A percentile compares a stretch with the other conserved stretches of the same genome.
Evolutionary conservation across 1,140 invertebrate species (phyloP).

Genomic region (Trichonephila clavata): DNA sequence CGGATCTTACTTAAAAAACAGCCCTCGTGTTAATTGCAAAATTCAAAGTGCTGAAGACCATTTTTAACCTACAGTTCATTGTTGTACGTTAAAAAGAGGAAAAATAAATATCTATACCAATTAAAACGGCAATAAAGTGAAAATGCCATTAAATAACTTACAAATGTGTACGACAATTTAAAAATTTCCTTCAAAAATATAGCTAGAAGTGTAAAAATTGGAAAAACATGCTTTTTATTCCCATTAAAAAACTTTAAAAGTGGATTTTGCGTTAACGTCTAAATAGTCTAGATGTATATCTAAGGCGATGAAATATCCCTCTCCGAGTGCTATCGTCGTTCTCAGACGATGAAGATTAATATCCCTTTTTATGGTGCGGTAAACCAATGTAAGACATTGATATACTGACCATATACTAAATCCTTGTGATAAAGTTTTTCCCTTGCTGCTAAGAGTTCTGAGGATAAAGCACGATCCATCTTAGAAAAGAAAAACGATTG

Average conservation of each 20-base stretch:
- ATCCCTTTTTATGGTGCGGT: background rate
- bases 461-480: background rate
- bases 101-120: too few species aligned
- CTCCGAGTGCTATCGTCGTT: background rate
- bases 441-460: background rate
- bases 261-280: background rate
- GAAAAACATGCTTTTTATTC: background rate
- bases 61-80: too few species aligned
- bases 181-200: too few species aligned
- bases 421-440: background rate
- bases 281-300: background rate
- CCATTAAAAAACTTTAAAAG: background rate
- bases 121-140: too few species aligned
- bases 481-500: background rate
- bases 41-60: too few species aligned
- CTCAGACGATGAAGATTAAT: background rate
- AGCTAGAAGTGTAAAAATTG: background rate
- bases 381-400: background rate
- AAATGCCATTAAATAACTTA: too few species aligned
- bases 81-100: too few species aligned
- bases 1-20: too few species aligned
- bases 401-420: slow-evolving; percentile 1
- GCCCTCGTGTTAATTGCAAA: too few species aligned
- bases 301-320: background rate
- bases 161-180: too few species aligned